These are phyloP conservation scores for Gryllus bimaculatus DNA, from an alignment of 1,140 invertebrate genomes.

Conservation along the genomic window DNA sequence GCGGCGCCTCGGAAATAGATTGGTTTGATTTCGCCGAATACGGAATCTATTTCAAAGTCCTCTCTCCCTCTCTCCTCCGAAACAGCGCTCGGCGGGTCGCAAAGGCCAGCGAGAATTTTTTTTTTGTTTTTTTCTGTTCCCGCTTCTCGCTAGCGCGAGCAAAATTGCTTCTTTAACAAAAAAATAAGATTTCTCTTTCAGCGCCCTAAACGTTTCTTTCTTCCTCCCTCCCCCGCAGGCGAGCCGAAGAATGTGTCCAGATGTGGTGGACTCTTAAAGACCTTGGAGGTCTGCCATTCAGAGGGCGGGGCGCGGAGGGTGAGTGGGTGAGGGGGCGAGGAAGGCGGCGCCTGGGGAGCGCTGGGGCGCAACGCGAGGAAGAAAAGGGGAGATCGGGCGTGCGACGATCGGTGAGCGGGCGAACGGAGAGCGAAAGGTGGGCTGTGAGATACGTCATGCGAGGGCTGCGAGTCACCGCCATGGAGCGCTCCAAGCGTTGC, in stretches of 20 bases:
- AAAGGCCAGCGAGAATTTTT: neutral
- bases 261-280: neutral
- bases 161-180: neutral
- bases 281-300: neutral
- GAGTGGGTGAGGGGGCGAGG: too few species aligned
- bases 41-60: conserved; percentile 1
- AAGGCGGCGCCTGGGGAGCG: too few species aligned
- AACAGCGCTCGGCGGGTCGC: neutral
- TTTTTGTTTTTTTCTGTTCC: neutral
- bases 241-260: neutral
- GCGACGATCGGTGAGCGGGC: too few species aligned
- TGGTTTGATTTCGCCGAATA: conserved; percentile 4
- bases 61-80: neutral
- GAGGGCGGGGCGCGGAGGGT: neutral
- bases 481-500: neutral
- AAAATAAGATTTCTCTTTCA: neutral
- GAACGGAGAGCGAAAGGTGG: too few species aligned
- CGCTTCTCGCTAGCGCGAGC: neutral
- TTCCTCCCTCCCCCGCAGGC: too few species aligned
- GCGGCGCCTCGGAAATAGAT: neutral
- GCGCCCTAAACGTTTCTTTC: neutral
- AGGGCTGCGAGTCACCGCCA: too few species aligned
- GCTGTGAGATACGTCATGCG: too few species aligned
- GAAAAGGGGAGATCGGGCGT: too few species aligned
- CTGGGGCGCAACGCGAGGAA: too few species aligned